A percentile compares a stretch with the other conserved stretches of the same genome.
These are phyloP conservation scores for Spinibarbus caldwelli DNA, from an alignment of 2,797 vertebrate genomes.

Conservation along the genomic window DNA sequence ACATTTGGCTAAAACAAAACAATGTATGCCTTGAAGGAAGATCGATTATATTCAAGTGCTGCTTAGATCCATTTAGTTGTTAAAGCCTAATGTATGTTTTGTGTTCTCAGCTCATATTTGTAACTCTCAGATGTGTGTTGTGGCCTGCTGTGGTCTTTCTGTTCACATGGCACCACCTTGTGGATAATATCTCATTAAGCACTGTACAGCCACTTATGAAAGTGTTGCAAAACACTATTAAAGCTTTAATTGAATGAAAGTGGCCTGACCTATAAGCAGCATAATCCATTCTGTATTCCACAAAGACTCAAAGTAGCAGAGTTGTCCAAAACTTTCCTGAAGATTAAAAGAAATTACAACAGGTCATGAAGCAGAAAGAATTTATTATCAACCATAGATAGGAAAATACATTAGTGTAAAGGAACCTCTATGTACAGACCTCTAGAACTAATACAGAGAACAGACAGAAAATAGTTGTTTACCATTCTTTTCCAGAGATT, in stretches of 20 bases:
- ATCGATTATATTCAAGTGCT: not conserved
- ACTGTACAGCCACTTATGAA: not conserved
- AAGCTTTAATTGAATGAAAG: not conserved
- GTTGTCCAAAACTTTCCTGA: too few species aligned
- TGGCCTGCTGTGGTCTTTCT: not conserved
- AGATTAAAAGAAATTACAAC: conserved; percentile 81
- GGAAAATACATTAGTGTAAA: conserved; percentile 98
- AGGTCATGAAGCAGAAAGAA: conserved; percentile 94
- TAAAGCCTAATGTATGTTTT: not conserved
- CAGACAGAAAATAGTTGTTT: conserved; percentile 94
- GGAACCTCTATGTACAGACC: conserved; percentile 90
- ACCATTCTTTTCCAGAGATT: conserved; percentile 88
- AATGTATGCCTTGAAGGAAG: not conserved
- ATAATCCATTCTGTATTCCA: too few species aligned
- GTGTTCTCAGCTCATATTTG: too few species aligned
- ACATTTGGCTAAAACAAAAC: not conserved
- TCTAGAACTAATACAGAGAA: conserved; percentile 89
- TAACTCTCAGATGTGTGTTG: not conserved
- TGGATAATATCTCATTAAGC: conserved; percentile 38
- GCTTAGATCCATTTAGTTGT: not conserved
- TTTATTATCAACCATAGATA: conserved; percentile 99
- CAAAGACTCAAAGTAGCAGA: too few species aligned
- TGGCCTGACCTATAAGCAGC: not conserved
- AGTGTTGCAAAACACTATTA: too few species aligned
- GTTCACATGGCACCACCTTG: conserved; percentile 71